Base-by-base conservation (phyloP, 2,797 vertebrate species). In the Loriculus beryllinus region DNA sequence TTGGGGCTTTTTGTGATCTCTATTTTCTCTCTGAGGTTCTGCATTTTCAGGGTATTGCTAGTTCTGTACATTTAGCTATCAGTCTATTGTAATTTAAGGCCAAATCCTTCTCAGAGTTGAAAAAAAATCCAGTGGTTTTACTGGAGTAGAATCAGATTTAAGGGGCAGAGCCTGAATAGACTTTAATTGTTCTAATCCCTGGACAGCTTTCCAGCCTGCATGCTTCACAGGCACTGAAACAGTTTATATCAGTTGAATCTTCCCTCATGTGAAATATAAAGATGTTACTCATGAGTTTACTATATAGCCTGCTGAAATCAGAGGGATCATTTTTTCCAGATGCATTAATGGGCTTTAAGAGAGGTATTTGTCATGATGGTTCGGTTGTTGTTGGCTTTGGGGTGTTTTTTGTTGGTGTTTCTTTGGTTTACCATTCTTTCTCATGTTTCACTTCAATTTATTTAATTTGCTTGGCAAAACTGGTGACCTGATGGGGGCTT, bases 21-120 rank as follows among this genome's bases (percentile, higher is more conserved):
- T 94, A 75, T 94, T 90, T 96, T 91, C 40, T 92, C 92, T 90
- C 82, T 72, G 67, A 20, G 80, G 77, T 42, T 94, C 87, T 82
- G 12, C 92, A 45, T 83, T 97, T 95, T 96, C 94, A 93, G 95
- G 65, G 33, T 92, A 90, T 92, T 94, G 76, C 86, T 87, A 93
- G 83, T 89, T 96, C 79, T 82, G 83, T 93, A 90, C 94, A 96
- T 93, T 88, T 94, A 88, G 79, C 96, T 96, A 91, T 96, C 88
- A 95, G 77, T 82, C 48, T 78, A 25, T 92, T 94, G 86, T 65
- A 92, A 90, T 88, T 95, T 68, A 94, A 87, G 80, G 80, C 75
- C 68, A 84, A 86, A 79, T 88, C 18, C 76, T 82, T 92, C 56
- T 88, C 69, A 69, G 5, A 39, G 62, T 42, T 82, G 54, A 87